These are phyloP conservation scores for Macrocentrus cingulum DNA, from an alignment of 1,140 invertebrate genomes.

Conservation along the genomic window DNA sequence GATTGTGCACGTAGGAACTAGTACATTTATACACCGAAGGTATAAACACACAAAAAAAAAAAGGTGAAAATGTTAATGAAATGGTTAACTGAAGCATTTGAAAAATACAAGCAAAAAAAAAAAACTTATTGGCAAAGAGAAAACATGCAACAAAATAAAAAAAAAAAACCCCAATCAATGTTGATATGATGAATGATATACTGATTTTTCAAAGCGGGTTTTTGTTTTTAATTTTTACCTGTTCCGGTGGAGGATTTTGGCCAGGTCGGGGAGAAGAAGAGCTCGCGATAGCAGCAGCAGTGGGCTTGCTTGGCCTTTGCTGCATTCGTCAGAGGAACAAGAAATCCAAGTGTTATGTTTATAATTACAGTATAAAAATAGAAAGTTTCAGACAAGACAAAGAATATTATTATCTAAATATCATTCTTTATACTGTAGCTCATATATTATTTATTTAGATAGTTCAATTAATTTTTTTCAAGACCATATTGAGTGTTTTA, in stretches of 20 bases:
- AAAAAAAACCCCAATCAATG: slow-evolving; percentile 19
- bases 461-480: too few species aligned
- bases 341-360: slow-evolving; percentile 48
- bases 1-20: too few species aligned
- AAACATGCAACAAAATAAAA: slow-evolving; percentile 26
- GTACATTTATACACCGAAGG: too few species aligned
- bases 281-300: slow-evolving; percentile 57
- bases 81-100: too few species aligned
- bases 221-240: slow-evolving; percentile 60
- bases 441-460: too few species aligned
- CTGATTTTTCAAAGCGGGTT: slow-evolving; percentile 28
- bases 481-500: too few species aligned
- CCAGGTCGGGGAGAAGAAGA: slow-evolving; percentile 61
- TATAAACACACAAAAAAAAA: too few species aligned
- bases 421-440: too few species aligned
- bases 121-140: too few species aligned
- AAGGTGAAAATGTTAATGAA: too few species aligned
- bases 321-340: slow-evolving; percentile 57
- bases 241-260: slow-evolving; percentile 63
- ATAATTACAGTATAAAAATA: slow-evolving; percentile 35
- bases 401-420: too few species aligned
- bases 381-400: slow-evolving; percentile 28
- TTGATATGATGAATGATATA: slow-evolving; percentile 12
- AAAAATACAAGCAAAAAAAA: too few species aligned
- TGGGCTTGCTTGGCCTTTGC: slow-evolving; percentile 63